A percentile compares a stretch with the other conserved stretches of the same genome.
Conservation (phyloP, 2,888 invertebrate genomes). For the Microctonus brassicae region DNA sequence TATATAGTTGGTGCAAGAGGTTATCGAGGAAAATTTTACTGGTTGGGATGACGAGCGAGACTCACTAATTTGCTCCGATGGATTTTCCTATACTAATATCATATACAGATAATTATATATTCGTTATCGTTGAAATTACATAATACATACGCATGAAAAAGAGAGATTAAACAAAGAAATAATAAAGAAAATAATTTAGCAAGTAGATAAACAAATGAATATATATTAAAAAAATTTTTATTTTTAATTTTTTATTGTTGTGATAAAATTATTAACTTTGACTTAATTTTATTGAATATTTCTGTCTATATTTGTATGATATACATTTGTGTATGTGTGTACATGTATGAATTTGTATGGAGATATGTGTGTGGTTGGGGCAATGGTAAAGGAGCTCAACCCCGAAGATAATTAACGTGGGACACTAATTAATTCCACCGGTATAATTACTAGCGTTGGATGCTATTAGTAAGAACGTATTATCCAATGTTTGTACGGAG, state of each 20-base stretch:
- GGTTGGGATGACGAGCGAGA: conserved; percentile 23
- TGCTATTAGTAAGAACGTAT: conserved; percentile 27
- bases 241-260: too few relatives aligned
- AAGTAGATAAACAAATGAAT: not conserved
- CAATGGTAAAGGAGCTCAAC: not conserved
- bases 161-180: not conserved
- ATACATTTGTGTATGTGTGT: not conserved
- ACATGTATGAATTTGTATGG: not conserved
- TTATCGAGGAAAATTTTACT: too few relatives aligned
- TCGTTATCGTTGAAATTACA: not conserved
- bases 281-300: too few relatives aligned
- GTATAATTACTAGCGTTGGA: conserved; percentile 16
- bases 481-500: conserved; percentile 18
- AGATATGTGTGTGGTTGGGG: not conserved
- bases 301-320: not conserved
- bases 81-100: not conserved
- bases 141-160: too few relatives aligned
- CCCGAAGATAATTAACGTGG: conserved; percentile 24
- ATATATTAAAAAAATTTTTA: too few relatives aligned
- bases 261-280: too few relatives aligned
- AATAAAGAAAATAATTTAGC: not conserved
- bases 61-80: conserved; percentile 22
- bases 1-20: too few relatives aligned
- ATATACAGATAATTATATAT: conserved; percentile 12
- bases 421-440: conserved; percentile 19